Evolutionary conservation across 2,113 vertebrate genomes (phyloP).

Genomic region (Alethe castanea): DNA sequence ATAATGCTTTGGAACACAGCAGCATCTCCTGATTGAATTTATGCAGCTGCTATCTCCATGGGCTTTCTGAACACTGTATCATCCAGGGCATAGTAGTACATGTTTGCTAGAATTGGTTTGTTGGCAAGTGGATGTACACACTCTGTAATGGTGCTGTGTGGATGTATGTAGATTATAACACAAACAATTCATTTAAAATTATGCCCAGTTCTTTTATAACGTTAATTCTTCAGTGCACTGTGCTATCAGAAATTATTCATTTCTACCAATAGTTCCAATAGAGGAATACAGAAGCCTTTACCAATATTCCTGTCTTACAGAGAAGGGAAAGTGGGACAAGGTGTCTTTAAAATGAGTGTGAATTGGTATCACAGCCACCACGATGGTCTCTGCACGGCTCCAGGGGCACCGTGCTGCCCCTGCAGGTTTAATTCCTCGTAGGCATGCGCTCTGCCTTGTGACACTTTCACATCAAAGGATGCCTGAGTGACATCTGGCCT

Average conservation of each 20-base stretch:
- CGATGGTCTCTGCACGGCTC: fast-evolving
- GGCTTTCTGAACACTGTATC: background rate
- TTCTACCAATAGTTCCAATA: background rate
- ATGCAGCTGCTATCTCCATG: background rate
- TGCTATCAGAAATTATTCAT: background rate
- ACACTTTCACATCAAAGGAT: background rate
- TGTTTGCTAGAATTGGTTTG: background rate
- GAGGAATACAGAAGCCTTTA: background rate
- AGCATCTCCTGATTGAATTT: background rate
- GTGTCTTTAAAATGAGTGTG: background rate
- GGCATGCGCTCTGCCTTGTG: fast-evolving
- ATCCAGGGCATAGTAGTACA: background rate
- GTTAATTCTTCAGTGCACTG: background rate
- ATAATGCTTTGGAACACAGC: background rate
- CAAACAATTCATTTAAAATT: background rate
- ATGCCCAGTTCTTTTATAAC: background rate
- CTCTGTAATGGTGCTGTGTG: fast-evolving
- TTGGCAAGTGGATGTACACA: background rate
- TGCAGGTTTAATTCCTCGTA: background rate
- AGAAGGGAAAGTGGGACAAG: background rate
- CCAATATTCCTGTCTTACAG: background rate
- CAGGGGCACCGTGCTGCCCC: background rate
- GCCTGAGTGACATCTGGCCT: background rate
- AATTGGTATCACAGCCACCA: background rate
- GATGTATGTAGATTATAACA: background rate